phyloP scores from a whole-genome alignment of 2,113 vertebrate genomes.

The Synodontis membranacea region DNA sequence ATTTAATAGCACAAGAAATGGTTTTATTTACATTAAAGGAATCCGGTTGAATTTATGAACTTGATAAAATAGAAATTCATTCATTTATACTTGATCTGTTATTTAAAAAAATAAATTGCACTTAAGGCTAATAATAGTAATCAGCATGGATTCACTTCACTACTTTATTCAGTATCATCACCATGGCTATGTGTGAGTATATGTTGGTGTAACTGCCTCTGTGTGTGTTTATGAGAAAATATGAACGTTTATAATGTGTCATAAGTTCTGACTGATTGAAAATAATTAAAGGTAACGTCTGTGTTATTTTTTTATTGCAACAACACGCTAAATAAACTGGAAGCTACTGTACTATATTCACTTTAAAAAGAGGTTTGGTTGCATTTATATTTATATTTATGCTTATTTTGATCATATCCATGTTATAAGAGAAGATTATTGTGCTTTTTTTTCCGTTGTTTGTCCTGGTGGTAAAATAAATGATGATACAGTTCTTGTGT shows the following conservation, averaged over 20 bases:
- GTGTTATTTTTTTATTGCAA: neutral
- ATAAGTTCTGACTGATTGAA: neutral
- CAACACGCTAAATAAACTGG: neutral
- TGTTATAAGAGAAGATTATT: neutral
- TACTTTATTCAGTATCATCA: neutral
- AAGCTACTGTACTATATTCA: neutral
- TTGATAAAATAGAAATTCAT: neutral
- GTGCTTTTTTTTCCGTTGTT: neutral
- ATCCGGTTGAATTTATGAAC: neutral
- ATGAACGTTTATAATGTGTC: neutral
- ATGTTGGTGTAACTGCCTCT: neutral
- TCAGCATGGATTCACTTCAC: neutral
- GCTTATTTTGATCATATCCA: neutral
- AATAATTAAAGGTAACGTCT: neutral
- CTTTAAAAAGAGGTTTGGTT: neutral
- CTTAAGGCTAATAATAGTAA: neutral
- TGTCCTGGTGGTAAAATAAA: constrained; percentile 58
- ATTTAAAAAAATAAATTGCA: neutral
- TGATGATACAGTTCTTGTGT: constrained; percentile 35
- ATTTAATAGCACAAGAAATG: neutral
- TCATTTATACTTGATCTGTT: neutral
- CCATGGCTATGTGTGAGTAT: neutral
- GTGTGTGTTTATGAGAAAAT: neutral
- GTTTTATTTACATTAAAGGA: neutral
- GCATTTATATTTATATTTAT: neutral